Percentiles rank a stretch among this genome's conserved stretches.
Evolutionary conservation across 2,113 vertebrate species (phyloP).

Genomic region (Syngnathus scovelli): DNA sequence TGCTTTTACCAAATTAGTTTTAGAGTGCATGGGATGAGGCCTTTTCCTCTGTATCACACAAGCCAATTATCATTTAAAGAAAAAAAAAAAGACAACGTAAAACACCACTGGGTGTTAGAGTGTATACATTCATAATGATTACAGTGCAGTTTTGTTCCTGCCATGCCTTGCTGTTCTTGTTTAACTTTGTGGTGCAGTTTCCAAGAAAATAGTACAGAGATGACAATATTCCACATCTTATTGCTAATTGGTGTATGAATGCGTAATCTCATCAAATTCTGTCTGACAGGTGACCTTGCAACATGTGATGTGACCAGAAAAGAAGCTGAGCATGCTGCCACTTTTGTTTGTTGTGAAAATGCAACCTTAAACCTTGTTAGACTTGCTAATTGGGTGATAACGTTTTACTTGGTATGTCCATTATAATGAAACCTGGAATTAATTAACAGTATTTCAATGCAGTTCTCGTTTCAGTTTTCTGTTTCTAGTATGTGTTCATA

Average conservation of each 20-base stretch:
- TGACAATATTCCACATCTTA: too few relatives aligned
- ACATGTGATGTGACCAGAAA: too few relatives aligned
- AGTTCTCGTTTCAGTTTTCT: not conserved
- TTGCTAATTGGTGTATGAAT: too few relatives aligned
- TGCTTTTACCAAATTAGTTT: not conserved
- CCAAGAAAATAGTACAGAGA: too few relatives aligned
- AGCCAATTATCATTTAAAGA: constrained; percentile 13
- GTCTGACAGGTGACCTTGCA: too few relatives aligned
- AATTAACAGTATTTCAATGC: not conserved
- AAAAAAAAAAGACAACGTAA: constrained; percentile 14
- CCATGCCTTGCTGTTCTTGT: not conserved
- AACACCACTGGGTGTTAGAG: constrained; percentile 12
- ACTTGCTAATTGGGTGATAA: constrained; percentile 20
- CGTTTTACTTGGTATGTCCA: constrained; percentile 11
- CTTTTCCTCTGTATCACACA: constrained; percentile 1
- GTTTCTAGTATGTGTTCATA: constrained; percentile 28
- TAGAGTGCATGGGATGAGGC: not conserved
- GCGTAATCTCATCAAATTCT: too few relatives aligned
- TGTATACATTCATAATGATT: not conserved
- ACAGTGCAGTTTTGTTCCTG: not conserved
- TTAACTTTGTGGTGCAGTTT: not conserved
- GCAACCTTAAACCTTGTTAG: not conserved
- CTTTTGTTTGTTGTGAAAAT: too few relatives aligned
- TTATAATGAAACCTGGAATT: constrained; percentile 22
- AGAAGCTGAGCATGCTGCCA: too few relatives aligned